A percentile compares a stretch with the other conserved stretches of the same genome.
phyloP scores from a whole-genome alignment of 1,140 invertebrate species.

The Aphelenchoides fujianensis region DNA sequence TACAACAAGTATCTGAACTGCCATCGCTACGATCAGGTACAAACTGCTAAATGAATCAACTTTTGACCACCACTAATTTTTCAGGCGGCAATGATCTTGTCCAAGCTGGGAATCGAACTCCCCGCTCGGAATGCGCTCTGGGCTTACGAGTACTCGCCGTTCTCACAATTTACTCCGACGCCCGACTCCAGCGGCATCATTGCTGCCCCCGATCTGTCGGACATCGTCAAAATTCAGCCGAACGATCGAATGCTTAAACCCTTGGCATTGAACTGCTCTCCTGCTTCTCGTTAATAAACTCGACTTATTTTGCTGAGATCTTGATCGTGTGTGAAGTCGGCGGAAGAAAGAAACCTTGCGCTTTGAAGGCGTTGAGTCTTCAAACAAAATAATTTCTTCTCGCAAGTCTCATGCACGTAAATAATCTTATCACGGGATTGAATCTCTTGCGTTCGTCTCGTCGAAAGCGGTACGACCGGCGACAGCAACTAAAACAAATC shows the following conservation, averaged over 20 bases:
- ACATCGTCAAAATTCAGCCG: neutral
- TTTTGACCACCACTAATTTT: too few species aligned
- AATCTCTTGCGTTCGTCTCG: too few species aligned
- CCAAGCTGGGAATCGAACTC: neutral
- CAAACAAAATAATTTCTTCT: too few species aligned
- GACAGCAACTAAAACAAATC: too few species aligned
- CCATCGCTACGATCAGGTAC: conserved; percentile 12
- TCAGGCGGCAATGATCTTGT: neutral
- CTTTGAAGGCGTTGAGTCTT: too few species aligned
- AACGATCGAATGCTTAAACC: neutral
- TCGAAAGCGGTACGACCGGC: too few species aligned
- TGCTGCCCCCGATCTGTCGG: neutral
- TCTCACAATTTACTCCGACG: neutral
- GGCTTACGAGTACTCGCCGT: neutral
- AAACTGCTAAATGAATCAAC: neutral
- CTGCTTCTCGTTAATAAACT: too few species aligned
- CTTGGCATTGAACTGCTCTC: neutral
- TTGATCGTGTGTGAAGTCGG: too few species aligned
- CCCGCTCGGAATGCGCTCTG: neutral
- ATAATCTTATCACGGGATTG: too few species aligned
- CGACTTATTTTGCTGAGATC: too few species aligned
- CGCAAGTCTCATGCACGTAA: too few species aligned
- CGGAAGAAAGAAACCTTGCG: too few species aligned
- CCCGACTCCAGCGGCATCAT: neutral
- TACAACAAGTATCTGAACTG: neutral